Conservation (phyloP, 1,140 invertebrate species). For the Sipha flava region DNA sequence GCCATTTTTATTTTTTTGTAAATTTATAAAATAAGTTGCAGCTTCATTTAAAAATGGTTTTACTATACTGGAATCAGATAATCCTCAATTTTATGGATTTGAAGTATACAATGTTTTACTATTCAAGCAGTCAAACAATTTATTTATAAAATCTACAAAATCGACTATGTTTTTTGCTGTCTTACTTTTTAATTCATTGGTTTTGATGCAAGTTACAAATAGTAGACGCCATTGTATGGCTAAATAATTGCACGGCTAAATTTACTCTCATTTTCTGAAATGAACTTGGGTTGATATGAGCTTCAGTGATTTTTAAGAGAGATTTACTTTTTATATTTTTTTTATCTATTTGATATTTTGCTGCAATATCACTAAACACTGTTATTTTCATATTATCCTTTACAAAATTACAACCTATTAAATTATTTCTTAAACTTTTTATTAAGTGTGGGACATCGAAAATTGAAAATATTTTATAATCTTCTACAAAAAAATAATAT, state of each 20-base stretch:
- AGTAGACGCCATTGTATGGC: background rate
- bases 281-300: background rate
- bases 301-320: background rate
- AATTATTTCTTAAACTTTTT: conserved; percentile 2
- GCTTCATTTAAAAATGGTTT: background rate
- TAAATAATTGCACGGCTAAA: background rate
- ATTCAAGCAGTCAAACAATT: background rate
- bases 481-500: background rate
- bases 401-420: background rate
- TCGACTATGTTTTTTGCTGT: background rate
- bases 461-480: conserved; percentile 10
- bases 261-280: background rate
- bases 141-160: background rate
- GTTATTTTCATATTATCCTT: background rate
- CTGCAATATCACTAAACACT: background rate
- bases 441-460: background rate
- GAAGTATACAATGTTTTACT: background rate
- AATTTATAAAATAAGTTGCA: background rate
- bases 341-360: background rate
- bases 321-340: background rate
- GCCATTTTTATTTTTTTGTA: background rate
- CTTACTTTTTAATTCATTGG: background rate
- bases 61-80: background rate
- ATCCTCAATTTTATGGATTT: conserved; percentile 5
- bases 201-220: background rate